phyloP scores from a whole-genome alignment of 2,888 invertebrate species.

The Zhengitettix transpicula region DNA sequence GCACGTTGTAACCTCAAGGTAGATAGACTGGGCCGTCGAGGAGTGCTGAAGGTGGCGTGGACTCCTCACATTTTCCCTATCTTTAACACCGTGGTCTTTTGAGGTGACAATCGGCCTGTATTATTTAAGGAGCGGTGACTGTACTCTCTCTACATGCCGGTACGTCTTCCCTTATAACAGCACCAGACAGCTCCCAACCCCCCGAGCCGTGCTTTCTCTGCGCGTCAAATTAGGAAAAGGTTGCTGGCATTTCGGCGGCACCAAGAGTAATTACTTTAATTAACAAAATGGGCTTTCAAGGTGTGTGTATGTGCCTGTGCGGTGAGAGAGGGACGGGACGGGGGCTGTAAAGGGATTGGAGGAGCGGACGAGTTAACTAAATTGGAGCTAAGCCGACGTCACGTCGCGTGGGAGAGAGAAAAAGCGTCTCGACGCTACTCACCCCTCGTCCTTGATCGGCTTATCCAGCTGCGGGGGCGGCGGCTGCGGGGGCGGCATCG shows the following conservation, averaged over 20 bases:
- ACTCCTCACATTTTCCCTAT: no score
- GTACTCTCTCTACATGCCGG: background rate
- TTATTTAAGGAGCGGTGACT: background rate
- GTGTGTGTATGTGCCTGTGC: slow-evolving; percentile 8
- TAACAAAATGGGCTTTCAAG: slow-evolving; percentile 28
- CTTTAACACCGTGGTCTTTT: no score
- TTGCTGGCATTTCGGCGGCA: slow-evolving; percentile 28
- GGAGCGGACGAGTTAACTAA: slow-evolving; percentile 6
- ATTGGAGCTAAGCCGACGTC: background rate
- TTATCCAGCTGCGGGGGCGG: slow-evolving; percentile 55
- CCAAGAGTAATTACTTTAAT: slow-evolving; percentile 36
- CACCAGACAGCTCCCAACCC: slow-evolving; percentile 11
- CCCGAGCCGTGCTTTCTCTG: slow-evolving; percentile 1
- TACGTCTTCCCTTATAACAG: slow-evolving; percentile 10
- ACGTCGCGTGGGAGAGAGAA: background rate
- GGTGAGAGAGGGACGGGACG: background rate
- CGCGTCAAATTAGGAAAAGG: slow-evolving; percentile 34
- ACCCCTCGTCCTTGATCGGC: slow-evolving; percentile 51
- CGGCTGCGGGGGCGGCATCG: slow-evolving; percentile 75
- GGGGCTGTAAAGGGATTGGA: slow-evolving; percentile 2
- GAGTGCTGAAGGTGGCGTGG: no score
- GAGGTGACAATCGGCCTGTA: no score
- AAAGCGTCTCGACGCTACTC: slow-evolving; percentile 19
- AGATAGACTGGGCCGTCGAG: no score
- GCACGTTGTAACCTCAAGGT: no score